Percentiles rank a stretch among this genome's conserved stretches.
These are phyloP conservation scores for Lithobates sylvaticus DNA, from an alignment of 2,797 vertebrate genomes.

Conservation along the genomic window DNA sequence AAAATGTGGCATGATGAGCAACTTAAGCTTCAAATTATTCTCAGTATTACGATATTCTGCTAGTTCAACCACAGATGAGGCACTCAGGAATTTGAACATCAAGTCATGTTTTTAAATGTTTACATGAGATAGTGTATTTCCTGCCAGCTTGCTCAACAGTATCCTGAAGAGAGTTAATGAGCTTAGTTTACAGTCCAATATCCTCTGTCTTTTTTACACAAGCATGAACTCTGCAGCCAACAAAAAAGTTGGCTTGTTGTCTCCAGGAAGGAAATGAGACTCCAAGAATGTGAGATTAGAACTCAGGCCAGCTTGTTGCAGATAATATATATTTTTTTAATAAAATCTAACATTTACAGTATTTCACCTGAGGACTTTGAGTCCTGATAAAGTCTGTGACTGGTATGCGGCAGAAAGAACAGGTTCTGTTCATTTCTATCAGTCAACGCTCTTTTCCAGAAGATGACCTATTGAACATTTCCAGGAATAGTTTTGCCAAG, in stretches of 20 bases:
- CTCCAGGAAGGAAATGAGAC: conserved; percentile 60
- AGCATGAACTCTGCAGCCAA: conserved; percentile 60
- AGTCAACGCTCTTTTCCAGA: conserved; percentile 77
- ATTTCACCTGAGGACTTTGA: conserved; percentile 46
- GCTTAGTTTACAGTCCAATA: conserved; percentile 61
- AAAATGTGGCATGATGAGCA: background rate
- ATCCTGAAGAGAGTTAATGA: background rate
- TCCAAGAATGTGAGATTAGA: conserved; percentile 40
- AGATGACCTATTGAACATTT: conserved; percentile 87
- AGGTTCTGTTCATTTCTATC: conserved; percentile 74
- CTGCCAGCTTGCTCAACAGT: background rate
- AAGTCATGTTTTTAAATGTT: conserved; percentile 5
- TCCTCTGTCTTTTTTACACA: conserved; percentile 53
- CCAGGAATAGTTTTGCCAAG: conserved; percentile 83
- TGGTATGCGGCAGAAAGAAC: conserved; percentile 48
- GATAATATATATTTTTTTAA: conserved; percentile 14
- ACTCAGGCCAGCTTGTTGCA: background rate
- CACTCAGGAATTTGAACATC: conserved; percentile 8
- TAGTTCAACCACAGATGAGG: background rate
- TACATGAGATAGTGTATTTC: conserved; percentile 11
- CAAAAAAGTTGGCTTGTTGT: background rate
- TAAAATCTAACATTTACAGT: conserved; percentile 24
- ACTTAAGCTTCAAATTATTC: background rate
- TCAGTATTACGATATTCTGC: background rate
- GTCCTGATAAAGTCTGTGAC: conserved; percentile 42